Evolutionary conservation across 2,797 vertebrate genomes (phyloP).

Genomic region (Meriones psammophilus): DNA sequence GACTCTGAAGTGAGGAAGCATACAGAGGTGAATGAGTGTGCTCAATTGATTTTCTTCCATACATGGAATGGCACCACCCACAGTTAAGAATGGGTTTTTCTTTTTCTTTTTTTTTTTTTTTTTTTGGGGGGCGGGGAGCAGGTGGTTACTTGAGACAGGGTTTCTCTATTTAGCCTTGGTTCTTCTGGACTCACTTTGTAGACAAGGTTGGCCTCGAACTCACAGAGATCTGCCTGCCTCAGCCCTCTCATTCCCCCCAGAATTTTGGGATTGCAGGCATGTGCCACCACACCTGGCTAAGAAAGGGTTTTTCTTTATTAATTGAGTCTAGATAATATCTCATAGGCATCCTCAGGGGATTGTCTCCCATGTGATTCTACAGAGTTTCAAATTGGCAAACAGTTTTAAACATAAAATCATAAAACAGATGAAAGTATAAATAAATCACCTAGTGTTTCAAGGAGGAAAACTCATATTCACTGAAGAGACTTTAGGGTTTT

Average conservation of each 20-base stretch:
- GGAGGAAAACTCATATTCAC: neutral
- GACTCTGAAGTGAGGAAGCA: neutral
- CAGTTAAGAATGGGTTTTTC: neutral
- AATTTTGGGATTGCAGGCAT: too few species aligned
- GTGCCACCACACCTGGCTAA: too few species aligned
- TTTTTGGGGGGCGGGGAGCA: too few species aligned
- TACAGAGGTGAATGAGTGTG: neutral
- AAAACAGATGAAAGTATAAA: neutral
- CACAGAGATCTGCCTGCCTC: too few species aligned
- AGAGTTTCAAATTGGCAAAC: too few species aligned
- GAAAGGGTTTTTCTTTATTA: too few species aligned
- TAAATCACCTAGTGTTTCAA: conserved; percentile 3
- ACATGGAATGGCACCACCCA: neutral
- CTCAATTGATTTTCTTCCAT: neutral
- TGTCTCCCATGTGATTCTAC: neutral
- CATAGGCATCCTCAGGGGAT: neutral
- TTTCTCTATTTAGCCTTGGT: too few species aligned
- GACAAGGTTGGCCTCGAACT: too few species aligned
- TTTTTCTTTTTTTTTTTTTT: too few species aligned
- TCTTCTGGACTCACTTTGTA: too few species aligned
- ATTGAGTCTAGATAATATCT: neutral
- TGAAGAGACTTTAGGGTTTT: neutral
- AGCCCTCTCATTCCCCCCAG: too few species aligned
- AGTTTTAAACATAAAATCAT: neutral
- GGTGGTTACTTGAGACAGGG: too few species aligned